These are phyloP conservation scores for Eptatretus atami DNA, from an alignment of 2,797 vertebrate species.

Conservation along the genomic window DNA sequence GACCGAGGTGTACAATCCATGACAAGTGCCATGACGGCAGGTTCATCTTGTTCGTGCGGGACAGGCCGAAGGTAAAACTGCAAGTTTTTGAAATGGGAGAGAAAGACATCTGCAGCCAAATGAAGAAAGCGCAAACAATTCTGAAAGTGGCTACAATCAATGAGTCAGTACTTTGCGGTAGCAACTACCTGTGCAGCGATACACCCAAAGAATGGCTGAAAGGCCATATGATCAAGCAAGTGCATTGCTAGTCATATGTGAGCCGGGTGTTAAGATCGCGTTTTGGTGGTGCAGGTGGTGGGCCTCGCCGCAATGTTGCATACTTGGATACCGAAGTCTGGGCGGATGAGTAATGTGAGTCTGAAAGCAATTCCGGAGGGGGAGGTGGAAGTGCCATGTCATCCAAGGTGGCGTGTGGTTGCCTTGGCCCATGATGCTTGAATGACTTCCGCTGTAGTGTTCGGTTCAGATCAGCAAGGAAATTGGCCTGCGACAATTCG, in stretches of 20 bases:
- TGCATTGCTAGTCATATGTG: slow-evolving; percentile 28
- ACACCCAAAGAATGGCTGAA: no score
- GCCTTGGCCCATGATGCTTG: slow-evolving; percentile 40
- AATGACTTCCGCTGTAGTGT: slow-evolving; percentile 76
- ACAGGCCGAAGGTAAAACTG: no score
- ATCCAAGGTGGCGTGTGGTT: slow-evolving; percentile 50
- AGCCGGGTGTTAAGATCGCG: slow-evolving; percentile 72
- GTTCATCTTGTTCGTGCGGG: no score
- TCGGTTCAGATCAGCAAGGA: slow-evolving; percentile 64
- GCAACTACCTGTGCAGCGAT: no score
- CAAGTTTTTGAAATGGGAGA: no score
- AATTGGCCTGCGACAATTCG: slow-evolving; percentile 53
- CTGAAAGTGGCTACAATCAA: no score
- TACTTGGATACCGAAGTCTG: slow-evolving; percentile 59
- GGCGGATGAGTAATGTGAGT: slow-evolving; percentile 29
- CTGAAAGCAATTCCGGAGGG: slow-evolving; percentile 48
- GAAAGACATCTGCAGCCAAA: no score
- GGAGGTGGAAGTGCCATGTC: slow-evolving; percentile 69
- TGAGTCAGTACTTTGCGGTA: no score
- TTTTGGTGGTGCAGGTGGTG: slow-evolving; percentile 62
- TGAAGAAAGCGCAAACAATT: no score
- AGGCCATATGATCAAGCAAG: no score
- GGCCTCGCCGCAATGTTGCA: slow-evolving; percentile 62
- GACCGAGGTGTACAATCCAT: no score
- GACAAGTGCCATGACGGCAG: no score